Conservation (phyloP, 1,140 invertebrate species). For the Pantala flavescens region DNA sequence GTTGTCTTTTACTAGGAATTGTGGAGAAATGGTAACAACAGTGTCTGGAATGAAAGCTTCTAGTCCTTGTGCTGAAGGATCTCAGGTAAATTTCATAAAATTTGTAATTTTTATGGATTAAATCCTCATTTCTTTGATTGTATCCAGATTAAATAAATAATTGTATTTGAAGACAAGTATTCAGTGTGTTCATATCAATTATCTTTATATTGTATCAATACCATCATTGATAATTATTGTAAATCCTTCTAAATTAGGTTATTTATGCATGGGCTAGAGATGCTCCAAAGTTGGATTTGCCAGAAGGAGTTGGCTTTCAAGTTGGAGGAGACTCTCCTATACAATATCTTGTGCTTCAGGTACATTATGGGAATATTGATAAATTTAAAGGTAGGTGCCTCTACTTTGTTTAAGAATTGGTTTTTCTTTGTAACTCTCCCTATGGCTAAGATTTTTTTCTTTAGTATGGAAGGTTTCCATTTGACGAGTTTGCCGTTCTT, state of each 20-base stretch:
- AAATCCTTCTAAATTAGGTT: conserved; percentile 47
- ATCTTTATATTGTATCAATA: not conserved
- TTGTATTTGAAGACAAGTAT: too few species aligned
- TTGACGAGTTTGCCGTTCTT: too few species aligned
- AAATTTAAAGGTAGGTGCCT: conserved; percentile 51
- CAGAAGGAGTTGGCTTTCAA: conserved; percentile 73
- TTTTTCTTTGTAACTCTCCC: not conserved
- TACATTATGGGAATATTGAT: conserved; percentile 76
- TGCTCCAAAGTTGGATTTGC: conserved; percentile 74
- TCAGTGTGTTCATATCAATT: too few species aligned
- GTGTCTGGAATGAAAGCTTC: conserved; percentile 38
- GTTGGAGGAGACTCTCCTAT: conserved; percentile 60
- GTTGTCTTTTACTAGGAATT: conserved; percentile 51
- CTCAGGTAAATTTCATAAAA: conserved; percentile 44
- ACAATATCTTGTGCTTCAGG: conserved; percentile 78
- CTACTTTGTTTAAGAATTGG: too few species aligned
- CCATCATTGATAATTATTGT: conserved; percentile 22
- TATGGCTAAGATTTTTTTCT: not conserved
- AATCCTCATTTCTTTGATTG: too few species aligned
- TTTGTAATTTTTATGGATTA: not conserved
- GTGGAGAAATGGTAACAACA: conserved; percentile 75
- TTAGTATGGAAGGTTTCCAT: too few species aligned
- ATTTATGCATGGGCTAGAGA: conserved; percentile 96
- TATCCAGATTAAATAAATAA: too few species aligned
- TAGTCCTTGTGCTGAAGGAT: conserved; percentile 57